Percentiles rank a stretch among this genome's conserved stretches.
Conservation (phyloP, 2,888 invertebrate species). For the Bruchidius siliquastri region DNA sequence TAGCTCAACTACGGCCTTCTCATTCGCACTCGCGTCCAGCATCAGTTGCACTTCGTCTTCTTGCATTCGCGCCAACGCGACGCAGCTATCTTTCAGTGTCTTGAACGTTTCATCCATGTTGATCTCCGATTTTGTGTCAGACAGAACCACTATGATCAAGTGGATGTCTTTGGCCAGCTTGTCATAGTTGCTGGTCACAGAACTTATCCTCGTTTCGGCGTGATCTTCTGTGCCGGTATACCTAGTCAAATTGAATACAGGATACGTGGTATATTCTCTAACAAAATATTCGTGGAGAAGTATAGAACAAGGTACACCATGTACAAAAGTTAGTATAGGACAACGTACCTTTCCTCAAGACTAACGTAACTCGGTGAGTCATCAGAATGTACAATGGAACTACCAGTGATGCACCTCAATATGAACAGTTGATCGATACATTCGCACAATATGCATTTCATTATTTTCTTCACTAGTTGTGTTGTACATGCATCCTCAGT, state of each 20-base stretch:
- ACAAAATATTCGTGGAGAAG: no score
- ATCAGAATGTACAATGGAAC: slow-evolving; percentile 11
- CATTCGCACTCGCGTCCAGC: slow-evolving; percentile 15
- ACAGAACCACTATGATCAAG: slow-evolving; percentile 18
- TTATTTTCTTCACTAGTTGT: slow-evolving; percentile 7
- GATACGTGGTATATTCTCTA: no score
- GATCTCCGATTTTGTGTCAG: slow-evolving; percentile 20
- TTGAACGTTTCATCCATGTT: slow-evolving; percentile 10
- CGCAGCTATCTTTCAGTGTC: slow-evolving; percentile 9
- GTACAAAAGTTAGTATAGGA: no score
- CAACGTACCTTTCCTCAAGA: slow-evolving; percentile 16
- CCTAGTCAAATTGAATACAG: slow-evolving; percentile 5
- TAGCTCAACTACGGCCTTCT: slow-evolving; percentile 21
- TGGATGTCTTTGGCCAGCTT: slow-evolving; percentile 29
- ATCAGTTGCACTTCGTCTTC: slow-evolving; percentile 23
- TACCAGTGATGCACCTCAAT: slow-evolving; percentile 22
- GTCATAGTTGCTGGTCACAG: slow-evolving; percentile 20
- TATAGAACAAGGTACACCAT: no score
- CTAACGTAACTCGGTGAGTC: slow-evolving; percentile 11
- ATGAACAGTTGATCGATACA: slow-evolving; percentile 25
- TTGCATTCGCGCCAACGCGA: slow-evolving; percentile 16
- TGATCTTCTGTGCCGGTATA: slow-evolving; percentile 26
- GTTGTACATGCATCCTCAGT: background rate
- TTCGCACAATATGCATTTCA: slow-evolving; percentile 18
- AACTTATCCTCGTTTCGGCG: slow-evolving; percentile 21